Conservation (phyloP, 2,888 invertebrate genomes). For the Bursaphelenchus okinawaensis region DNA sequence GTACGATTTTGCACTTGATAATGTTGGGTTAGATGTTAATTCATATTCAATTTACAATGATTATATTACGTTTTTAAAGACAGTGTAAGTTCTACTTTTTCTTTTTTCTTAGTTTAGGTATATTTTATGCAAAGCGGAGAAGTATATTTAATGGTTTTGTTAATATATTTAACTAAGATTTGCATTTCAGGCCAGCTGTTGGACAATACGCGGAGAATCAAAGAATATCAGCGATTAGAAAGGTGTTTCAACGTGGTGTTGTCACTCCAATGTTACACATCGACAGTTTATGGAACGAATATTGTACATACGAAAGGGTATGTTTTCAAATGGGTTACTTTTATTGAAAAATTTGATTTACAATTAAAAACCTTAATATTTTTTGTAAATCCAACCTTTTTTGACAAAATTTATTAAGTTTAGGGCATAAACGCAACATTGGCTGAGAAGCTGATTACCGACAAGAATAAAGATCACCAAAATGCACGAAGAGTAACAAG, state of each 20-base stretch:
- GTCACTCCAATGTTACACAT: slow-evolving; percentile 94
- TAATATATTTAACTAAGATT: slow-evolving; percentile 7
- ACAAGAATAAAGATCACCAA: slow-evolving; percentile 82
- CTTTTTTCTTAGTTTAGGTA: slow-evolving; percentile 8
- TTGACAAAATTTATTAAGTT: slow-evolving; percentile 21
- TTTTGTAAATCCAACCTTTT: not conserved
- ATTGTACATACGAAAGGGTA: slow-evolving; percentile 80
- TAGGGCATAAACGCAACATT: slow-evolving; percentile 80
- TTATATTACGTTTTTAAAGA: slow-evolving; percentile 83
- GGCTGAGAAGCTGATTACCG: slow-evolving; percentile 95
- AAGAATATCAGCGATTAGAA: slow-evolving; percentile 92
- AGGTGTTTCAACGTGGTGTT: slow-evolving; percentile 90
- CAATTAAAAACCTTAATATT: slow-evolving; percentile 11
- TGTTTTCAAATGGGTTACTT: not conserved
- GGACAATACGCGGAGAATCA: slow-evolving; percentile 99
- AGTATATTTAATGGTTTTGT: no score
- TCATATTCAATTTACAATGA: slow-evolving; percentile 96
- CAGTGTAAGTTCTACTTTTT: slow-evolving; percentile 46
- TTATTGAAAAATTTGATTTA: no score
- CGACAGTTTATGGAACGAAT: slow-evolving; percentile 87
- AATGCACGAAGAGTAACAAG: slow-evolving; percentile 73
- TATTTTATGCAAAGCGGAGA: slow-evolving; percentile 2
- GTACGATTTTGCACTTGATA: slow-evolving; percentile 96
- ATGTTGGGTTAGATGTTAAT: slow-evolving; percentile 96
- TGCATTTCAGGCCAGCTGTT: slow-evolving; percentile 71